Evolutionary conservation across 1,140 invertebrate genomes (phyloP).

Genomic region (Nomia melanderi): DNA sequence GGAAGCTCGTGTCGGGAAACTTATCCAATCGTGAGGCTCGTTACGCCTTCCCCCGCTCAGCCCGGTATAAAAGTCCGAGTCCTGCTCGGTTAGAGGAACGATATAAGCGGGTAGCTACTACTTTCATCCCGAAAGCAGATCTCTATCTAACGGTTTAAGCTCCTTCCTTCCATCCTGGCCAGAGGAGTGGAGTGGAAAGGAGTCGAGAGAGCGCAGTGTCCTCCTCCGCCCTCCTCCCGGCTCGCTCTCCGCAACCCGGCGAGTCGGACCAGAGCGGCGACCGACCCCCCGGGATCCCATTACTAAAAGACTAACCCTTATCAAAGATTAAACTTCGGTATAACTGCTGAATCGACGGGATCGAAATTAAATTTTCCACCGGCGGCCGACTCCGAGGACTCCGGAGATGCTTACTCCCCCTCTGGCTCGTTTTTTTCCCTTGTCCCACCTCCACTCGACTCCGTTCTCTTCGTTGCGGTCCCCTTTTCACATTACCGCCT

Average conservation of each 20-base stretch:
- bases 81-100: conserved; percentile 65
- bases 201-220: conserved; percentile 11
- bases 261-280: conserved; percentile 58
- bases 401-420: conserved; percentile 61
- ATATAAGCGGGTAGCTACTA: conserved; percentile 79
- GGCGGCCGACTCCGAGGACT: conserved; percentile 59
- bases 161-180: conserved; percentile 66
- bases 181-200: conserved; percentile 46
- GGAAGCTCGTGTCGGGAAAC: conserved; percentile 75
- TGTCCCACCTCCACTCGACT: conserved; percentile 8
- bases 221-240: conserved; percentile 22
- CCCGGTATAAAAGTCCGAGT: conserved; percentile 77
- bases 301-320: conserved; percentile 83
- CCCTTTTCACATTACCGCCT: not conserved
- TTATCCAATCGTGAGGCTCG: conserved; percentile 80
- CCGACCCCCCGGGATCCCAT: conserved; percentile 77
- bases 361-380: conserved; percentile 83
- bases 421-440: conserved; percentile 43
- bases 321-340: conserved; percentile 84
- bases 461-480: conserved; percentile 2
- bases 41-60: conserved; percentile 71
- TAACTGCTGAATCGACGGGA: conserved; percentile 83
- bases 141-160: conserved; percentile 82
- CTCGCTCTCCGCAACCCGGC: not conserved
- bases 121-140: conserved; percentile 79